Conservation (phyloP, 2,888 invertebrate species). For the Rosalia funebris region DNA sequence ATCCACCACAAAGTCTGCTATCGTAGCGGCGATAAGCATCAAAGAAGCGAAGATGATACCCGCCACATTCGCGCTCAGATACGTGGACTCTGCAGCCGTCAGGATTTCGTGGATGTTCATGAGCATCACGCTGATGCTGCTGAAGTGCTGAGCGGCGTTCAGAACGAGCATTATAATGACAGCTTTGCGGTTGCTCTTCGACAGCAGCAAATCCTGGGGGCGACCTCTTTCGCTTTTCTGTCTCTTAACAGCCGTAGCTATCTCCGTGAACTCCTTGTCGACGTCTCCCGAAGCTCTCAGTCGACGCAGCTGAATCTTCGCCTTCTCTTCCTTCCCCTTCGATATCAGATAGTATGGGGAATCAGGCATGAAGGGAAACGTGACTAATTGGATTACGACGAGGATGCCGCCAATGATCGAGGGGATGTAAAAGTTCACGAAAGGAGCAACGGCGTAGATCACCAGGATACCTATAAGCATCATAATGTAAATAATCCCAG, state of each 20-base stretch:
- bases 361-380: constrained; percentile 56
- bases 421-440: constrained; percentile 51
- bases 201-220: constrained; percentile 56
- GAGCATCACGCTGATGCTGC: constrained; percentile 60
- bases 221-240: constrained; percentile 58
- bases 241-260: constrained; percentile 56
- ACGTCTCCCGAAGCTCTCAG: constrained; percentile 51
- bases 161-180: constrained; percentile 59
- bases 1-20: constrained; percentile 56
- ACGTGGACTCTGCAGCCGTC: constrained; percentile 53
- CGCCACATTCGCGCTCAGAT: constrained; percentile 48
- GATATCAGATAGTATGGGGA: constrained; percentile 59
- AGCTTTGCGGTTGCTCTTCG: constrained; percentile 60
- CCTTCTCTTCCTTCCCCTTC: constrained; percentile 56
- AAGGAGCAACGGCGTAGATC: constrained; percentile 59
- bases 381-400: constrained; percentile 55
- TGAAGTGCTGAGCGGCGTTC: constrained; percentile 60
- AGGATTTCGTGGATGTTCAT: constrained; percentile 61
- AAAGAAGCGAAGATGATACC: constrained; percentile 58
- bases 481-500: constrained; percentile 61
- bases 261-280: constrained; percentile 57
- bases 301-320: constrained; percentile 52
- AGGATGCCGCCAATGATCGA: constrained; percentile 53
- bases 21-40: constrained; percentile 56
- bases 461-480: constrained; percentile 61